Evolutionary conservation across 2,888 invertebrate species (phyloP).

Genomic region (Epirrhoe alternata): DNA sequence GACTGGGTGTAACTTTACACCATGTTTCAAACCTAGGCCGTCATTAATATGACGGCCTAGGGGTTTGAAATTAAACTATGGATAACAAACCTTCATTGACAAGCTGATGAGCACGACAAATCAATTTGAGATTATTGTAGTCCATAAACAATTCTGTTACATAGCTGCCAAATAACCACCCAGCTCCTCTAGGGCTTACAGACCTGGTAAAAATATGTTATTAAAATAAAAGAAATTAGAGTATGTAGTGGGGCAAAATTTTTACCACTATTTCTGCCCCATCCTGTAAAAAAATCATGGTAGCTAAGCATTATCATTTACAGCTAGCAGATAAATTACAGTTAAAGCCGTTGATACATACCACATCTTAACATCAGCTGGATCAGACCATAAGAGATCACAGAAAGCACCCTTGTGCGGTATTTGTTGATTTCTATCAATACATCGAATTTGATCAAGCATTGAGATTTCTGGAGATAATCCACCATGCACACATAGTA

Average conservation of each 20-base stretch:
- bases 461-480: conserved; percentile 98
- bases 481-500: conserved; percentile 99
- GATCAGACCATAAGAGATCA: conserved; percentile 99
- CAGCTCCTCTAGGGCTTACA: conserved; percentile 97
- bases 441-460: conserved; percentile 97
- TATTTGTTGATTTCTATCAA: conserved; percentile 98
- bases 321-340: too few species aligned
- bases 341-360: conserved; percentile 67
- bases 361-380: conserved; percentile 98
- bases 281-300: too few species aligned
- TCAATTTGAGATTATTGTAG: conserved; percentile 95
- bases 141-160: conserved; percentile 98
- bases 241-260: too few species aligned
- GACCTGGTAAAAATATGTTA: conserved; percentile 87
- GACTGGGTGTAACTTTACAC: too few species aligned
- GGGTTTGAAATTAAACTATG: background rate
- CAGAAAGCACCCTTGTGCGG: conserved; percentile 99
- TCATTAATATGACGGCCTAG: background rate
- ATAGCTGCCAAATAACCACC: conserved; percentile 98
- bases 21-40: too few species aligned
- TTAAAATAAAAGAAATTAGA: too few species aligned
- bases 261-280: too few species aligned
- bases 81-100: conserved; percentile 95
- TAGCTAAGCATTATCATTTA: too few species aligned
- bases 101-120: conserved; percentile 99